Evolutionary conservation across 1,140 invertebrate species (phyloP).

Genomic region (Eupeodes corollae): DNA sequence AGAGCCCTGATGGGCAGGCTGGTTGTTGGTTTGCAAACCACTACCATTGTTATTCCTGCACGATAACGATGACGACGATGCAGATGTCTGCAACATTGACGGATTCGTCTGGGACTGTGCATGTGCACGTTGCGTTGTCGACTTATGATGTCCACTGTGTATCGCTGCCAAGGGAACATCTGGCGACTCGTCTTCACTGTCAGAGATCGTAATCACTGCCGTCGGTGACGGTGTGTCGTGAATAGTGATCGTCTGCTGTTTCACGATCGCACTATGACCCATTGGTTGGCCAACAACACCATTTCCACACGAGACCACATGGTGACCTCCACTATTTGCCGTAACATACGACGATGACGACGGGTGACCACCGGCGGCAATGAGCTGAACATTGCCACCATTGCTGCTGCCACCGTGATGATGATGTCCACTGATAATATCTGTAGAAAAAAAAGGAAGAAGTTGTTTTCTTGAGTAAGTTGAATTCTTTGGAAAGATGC

Average conservation of each 20-base stretch:
- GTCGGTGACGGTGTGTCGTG: conserved; percentile 86
- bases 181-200: conserved; percentile 80
- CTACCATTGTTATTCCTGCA: conserved; percentile 8
- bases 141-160: conserved; percentile 29
- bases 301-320: conserved; percentile 3
- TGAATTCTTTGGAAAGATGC: background rate
- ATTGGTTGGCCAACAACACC: background rate
- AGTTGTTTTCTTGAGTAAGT: background rate
- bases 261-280: conserved; percentile 22
- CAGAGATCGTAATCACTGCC: conserved; percentile 92
- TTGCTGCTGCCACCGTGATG: conserved; percentile 14
- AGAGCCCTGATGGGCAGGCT: background rate
- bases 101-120: conserved; percentile 41
- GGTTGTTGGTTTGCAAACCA: background rate
- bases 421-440: conserved; percentile 29
- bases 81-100: conserved; percentile 19
- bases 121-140: conserved; percentile 20
- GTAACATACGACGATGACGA: conserved; percentile 19
- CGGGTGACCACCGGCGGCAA: conserved; percentile 7
- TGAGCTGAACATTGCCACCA: conserved; percentile 8
- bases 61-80: conserved; percentile 15
- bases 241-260: conserved; percentile 66
- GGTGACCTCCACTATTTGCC: conserved; percentile 14
- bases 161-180: conserved; percentile 34
- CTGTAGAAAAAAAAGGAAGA: conserved; percentile 8